phyloP scores from a whole-genome alignment of 2,797 vertebrate species.

The Diplodus puntazzo region DNA sequence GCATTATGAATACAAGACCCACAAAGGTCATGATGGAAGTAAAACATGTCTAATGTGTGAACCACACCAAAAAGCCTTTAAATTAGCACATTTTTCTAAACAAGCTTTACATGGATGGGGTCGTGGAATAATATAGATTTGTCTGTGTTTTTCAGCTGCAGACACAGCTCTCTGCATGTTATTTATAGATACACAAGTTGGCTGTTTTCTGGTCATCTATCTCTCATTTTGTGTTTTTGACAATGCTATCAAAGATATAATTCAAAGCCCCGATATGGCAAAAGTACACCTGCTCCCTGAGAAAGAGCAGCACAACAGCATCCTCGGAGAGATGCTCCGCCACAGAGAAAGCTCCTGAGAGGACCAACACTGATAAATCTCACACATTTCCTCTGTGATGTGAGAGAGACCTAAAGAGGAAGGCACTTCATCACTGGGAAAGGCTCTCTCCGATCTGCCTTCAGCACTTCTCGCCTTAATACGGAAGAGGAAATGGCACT shows the following conservation, averaged over 20 bases:
- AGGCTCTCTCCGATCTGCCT: conserved; percentile 82
- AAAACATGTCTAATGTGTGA: conserved; percentile 55
- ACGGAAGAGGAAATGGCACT: conserved; percentile 85
- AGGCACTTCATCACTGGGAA: conserved; percentile 86
- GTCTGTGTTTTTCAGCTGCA: conserved; percentile 11
- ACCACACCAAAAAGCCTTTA: conserved; percentile 27
- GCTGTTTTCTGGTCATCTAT: conserved; percentile 59
- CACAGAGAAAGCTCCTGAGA: conserved; percentile 71
- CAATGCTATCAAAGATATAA: conserved; percentile 76
- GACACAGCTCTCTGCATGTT: conserved; percentile 14
- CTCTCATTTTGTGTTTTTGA: conserved; percentile 74
- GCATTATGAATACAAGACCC: conserved; percentile 52
- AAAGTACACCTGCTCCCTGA: conserved; percentile 79
- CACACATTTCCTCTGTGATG: conserved; percentile 82
- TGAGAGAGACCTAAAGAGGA: conserved; percentile 84
- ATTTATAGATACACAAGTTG: conserved; percentile 34
- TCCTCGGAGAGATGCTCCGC: conserved; percentile 62
- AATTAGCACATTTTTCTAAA: conserved; percentile 38
- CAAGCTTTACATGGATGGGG: conserved; percentile 7
- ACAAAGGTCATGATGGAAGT: conserved; percentile 74
- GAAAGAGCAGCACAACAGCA: conserved; percentile 52
- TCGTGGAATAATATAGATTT: background rate
- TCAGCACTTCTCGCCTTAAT: conserved; percentile 85
- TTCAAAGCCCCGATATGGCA: conserved; percentile 60
- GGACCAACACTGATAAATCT: conserved; percentile 85